Evolutionary conservation across 2,113 vertebrate genomes (phyloP).

Genomic region (Blennius ocellaris): DNA sequence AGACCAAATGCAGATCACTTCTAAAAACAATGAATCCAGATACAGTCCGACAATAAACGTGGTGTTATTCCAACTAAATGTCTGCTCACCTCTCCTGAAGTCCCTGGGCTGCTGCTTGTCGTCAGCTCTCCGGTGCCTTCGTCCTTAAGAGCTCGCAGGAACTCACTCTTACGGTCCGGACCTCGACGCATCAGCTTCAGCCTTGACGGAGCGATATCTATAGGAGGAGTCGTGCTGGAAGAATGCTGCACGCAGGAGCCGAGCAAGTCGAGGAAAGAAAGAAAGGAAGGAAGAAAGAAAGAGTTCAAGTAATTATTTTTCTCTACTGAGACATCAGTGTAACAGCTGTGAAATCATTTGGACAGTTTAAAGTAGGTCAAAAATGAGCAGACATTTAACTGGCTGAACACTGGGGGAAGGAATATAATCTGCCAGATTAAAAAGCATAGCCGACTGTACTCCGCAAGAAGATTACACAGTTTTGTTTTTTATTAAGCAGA

Average conservation of each 20-base stretch:
- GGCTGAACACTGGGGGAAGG: not conserved
- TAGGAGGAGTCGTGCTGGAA: slow-evolving; percentile 95
- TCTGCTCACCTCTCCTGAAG: slow-evolving; percentile 89
- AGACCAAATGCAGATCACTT: too few relatives aligned
- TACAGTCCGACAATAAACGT: too few relatives aligned
- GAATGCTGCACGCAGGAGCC: slow-evolving; percentile 83
- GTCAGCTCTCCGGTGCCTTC: slow-evolving; percentile 91
- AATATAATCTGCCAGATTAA: not conserved
- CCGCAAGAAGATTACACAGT: not conserved
- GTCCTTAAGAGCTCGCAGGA: slow-evolving; percentile 95
- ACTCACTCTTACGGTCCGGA: slow-evolving; percentile 96
- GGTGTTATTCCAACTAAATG: too few relatives aligned
- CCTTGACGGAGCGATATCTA: slow-evolving; percentile 94
- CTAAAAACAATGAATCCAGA: too few relatives aligned
- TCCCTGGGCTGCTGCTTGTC: slow-evolving; percentile 87
- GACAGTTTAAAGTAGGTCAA: not conserved
- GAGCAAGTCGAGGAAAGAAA: not conserved
- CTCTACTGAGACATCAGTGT: not conserved
- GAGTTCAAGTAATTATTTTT: not conserved
- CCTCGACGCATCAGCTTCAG: slow-evolving; percentile 95
- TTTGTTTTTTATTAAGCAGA: not conserved
- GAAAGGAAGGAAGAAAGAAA: not conserved
- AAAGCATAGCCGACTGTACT: not conserved
- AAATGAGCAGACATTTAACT: not conserved
- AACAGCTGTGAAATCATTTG: not conserved